A percentile compares a stretch with the other conserved stretches of the same genome.
phyloP scores from a whole-genome alignment of 2,888 invertebrate genomes.

The Atethmia centrago region DNA sequence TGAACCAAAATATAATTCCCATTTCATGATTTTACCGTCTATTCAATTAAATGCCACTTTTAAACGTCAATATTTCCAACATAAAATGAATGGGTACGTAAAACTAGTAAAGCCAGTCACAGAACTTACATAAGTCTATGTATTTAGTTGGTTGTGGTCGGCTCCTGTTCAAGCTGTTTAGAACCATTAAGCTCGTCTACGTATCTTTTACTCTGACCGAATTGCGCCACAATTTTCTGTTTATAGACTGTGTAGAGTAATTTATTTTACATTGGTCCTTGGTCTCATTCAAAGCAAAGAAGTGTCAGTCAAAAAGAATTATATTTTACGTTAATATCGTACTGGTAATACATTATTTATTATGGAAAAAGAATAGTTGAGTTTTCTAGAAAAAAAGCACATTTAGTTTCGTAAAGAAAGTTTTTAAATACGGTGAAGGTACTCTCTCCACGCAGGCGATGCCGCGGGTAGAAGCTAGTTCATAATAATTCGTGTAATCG shows the following conservation, averaged over 20 bases:
- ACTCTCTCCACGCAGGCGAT: too few species aligned
- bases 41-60: not conserved
- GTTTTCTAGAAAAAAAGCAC: not conserved
- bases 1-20: not conserved
- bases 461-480: not conserved
- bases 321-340: not conserved
- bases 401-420: not conserved
- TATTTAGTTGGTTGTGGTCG: conserved; percentile 47
- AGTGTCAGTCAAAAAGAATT: not conserved
- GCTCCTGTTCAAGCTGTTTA: conserved; percentile 44
- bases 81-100: conserved; percentile 10
- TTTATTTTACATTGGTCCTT: conserved; percentile 29
- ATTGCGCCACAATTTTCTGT: conserved; percentile 34
- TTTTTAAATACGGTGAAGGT: too few species aligned
- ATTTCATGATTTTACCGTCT: not conserved
- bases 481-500: conserved; percentile 52
- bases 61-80: not conserved
- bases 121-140: conserved; percentile 34
- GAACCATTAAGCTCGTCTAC: conserved; percentile 44
- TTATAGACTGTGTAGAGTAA: conserved; percentile 15
- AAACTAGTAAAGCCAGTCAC: conserved; percentile 29
- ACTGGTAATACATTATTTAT: not conserved
- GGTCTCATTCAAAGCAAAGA: conserved; percentile 14
- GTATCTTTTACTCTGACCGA: conserved; percentile 50
- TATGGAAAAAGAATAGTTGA: not conserved